phyloP scores from a whole-genome alignment of 1,140 invertebrate species.

The Reticulitermes speratus region DNA sequence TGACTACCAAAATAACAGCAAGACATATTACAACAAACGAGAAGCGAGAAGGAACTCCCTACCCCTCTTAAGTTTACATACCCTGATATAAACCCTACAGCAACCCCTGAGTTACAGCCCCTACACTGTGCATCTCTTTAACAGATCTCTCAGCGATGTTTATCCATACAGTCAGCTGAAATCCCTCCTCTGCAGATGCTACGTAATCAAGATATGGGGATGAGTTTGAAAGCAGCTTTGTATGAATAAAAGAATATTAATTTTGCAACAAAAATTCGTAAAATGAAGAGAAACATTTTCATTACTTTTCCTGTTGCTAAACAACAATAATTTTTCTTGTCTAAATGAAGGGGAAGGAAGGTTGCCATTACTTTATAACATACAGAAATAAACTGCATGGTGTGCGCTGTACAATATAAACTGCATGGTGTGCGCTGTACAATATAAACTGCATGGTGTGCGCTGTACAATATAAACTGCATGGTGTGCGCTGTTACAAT shows the following conservation, averaged over 20 bases:
- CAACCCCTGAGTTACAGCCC: background rate
- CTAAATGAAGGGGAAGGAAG: background rate
- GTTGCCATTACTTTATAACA: background rate
- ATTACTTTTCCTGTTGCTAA: background rate
- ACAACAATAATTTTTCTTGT: background rate
- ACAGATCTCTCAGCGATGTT: background rate
- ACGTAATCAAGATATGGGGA: background rate
- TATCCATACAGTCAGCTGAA: background rate
- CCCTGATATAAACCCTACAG: background rate
- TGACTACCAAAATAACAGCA: constrained; percentile 16
- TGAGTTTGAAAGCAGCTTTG: background rate
- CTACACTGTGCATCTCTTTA: background rate
- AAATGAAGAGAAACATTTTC: background rate
- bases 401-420: too few species aligned
- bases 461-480: too few species aligned
- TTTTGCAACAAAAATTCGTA: background rate
- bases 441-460: too few species aligned
- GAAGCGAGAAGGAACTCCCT: background rate
- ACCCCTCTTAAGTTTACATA: background rate
- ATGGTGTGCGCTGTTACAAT: too few species aligned
- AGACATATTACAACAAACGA: constrained; percentile 10
- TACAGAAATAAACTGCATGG: background rate
- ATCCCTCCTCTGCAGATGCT: background rate
- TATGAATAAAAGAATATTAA: constrained; percentile 15
- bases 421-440: too few species aligned